A percentile compares a stretch with the other conserved stretches of the same genome.
phyloP scores from a whole-genome alignment of 2,888 invertebrate species.

The Notocelia uddmanniana region DNA sequence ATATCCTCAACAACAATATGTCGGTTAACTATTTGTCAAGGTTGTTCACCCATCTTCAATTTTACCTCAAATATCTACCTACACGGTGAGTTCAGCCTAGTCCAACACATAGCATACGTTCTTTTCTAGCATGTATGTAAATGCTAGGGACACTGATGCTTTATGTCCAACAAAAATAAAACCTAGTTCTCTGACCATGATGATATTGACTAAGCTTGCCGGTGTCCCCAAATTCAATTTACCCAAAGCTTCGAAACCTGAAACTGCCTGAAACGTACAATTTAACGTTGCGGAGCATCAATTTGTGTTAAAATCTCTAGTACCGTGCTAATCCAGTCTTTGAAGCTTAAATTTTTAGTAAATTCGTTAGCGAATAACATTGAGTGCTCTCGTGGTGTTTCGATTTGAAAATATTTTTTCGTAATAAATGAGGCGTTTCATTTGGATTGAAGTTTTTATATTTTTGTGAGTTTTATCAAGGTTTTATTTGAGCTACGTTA shows the following conservation, averaged over 20 bases:
- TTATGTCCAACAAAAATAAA: too few species aligned
- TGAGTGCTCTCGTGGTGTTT: neutral
- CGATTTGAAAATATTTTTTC: neutral
- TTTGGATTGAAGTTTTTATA: neutral
- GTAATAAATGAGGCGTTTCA: neutral
- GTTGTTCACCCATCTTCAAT: too few species aligned
- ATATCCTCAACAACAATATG: too few species aligned
- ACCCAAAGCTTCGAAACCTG: neutral
- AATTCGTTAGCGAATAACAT: neutral
- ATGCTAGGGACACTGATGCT: too few species aligned
- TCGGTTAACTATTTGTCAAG: too few species aligned
- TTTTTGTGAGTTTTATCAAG: neutral
- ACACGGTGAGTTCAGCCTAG: too few species aligned
- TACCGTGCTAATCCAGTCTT: neutral
- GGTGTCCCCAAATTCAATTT: conserved; percentile 12
- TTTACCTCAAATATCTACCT: too few species aligned
- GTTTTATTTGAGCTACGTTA: neutral
- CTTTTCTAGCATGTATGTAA: too few species aligned
- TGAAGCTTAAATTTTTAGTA: neutral
- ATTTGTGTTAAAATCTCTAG: conserved; percentile 9
- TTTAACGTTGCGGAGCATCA: neutral
- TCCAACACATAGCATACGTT: too few species aligned
- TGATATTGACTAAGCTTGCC: neutral
- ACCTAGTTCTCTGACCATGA: neutral
- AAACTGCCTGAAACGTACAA: neutral